Percentiles rank a stretch among this genome's conserved stretches.
Conservation (phyloP, 2,113 vertebrate species). For the Melospiza georgiana region DNA sequence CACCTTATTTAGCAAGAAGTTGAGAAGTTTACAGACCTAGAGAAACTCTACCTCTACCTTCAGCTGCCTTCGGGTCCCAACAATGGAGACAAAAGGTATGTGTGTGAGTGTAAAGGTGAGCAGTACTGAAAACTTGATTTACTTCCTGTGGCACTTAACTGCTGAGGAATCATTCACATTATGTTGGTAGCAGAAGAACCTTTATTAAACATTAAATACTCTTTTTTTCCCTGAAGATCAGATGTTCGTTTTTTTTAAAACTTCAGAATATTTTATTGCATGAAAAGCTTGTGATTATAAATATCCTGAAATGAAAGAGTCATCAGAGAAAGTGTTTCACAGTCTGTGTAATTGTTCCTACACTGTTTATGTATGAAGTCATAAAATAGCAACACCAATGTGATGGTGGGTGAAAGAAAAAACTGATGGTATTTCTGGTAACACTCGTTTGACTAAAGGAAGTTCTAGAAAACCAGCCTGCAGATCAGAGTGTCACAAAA, state of each 20-base stretch:
- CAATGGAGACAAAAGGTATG: constrained; percentile 93
- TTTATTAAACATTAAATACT: background rate
- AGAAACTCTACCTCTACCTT: constrained; percentile 99
- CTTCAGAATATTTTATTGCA: background rate
- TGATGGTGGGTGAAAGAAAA: background rate
- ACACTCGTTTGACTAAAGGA: background rate
- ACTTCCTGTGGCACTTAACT: background rate
- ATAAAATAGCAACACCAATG: background rate
- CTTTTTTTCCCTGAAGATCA: background rate
- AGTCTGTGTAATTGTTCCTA: background rate
- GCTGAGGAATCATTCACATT: background rate
- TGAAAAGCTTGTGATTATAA: background rate
- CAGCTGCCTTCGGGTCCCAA: constrained; percentile 97
- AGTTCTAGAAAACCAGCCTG: background rate
- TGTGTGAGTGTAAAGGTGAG: background rate
- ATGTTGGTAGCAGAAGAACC: background rate
- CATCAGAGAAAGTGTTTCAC: background rate
- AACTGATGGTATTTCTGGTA: background rate
- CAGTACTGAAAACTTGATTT: background rate
- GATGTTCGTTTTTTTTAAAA: background rate
- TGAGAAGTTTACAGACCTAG: constrained; percentile 99
- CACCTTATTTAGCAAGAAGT: constrained; percentile 91
- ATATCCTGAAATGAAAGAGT: background rate
- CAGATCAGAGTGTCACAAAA: background rate
- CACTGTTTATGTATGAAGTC: background rate